Base-by-base conservation (phyloP, 1,140 invertebrate species). In the Harpegnathos saltator region DNA sequence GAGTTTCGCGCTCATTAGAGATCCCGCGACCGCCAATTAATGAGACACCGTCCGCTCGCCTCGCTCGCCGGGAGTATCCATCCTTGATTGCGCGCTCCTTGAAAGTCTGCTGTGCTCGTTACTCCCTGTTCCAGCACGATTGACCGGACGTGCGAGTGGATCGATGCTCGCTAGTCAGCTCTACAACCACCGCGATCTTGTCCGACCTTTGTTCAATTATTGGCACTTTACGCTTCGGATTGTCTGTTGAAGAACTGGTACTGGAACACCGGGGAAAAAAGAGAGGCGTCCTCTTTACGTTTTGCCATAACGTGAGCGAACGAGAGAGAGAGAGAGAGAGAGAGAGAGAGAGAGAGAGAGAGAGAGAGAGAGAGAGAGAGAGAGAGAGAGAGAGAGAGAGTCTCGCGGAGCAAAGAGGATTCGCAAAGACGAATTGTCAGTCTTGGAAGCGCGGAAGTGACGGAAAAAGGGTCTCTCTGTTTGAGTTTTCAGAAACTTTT, bases 171-270 rank as follows among this genome's bases (percentile, higher is more conserved):
- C 50, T 80, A 44, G 52, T 71, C 14, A 71, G 52, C 33, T 80
- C 75, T 24, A 44, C 65, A 22, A 80, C 33, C 15, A 44, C 26
- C 29, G 15, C 24, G 5, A 56, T 72, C 19, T 62, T 62, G 48
- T 58, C 11, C 19, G 33, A 52, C n/a, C 12, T 29, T 54, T 1
- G 50, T 72, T 68, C 24, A 52, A 9, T 58, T 19, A n/a, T 68
- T 78, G 52, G 48, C 71, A 59, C 69, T 83, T 87, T 84, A 77
- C 91, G 90, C 92, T 95, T 96, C 96, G 86, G 95, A 95, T 94
- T 96, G 95, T 93, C 96, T 96, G 93, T 95, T 95, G 95, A 96
- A 96, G 94, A 97, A 95, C 94, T 97, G 96, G 94, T 96, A 96
- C 96, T 97, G 96, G 89, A 97, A 97, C 93, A 95, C 82, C 90